Evolutionary conservation across 2,797 vertebrate species (phyloP), one percentile per base, ranked within the genome.

Genomic region (Esox masquinongy): DNA sequence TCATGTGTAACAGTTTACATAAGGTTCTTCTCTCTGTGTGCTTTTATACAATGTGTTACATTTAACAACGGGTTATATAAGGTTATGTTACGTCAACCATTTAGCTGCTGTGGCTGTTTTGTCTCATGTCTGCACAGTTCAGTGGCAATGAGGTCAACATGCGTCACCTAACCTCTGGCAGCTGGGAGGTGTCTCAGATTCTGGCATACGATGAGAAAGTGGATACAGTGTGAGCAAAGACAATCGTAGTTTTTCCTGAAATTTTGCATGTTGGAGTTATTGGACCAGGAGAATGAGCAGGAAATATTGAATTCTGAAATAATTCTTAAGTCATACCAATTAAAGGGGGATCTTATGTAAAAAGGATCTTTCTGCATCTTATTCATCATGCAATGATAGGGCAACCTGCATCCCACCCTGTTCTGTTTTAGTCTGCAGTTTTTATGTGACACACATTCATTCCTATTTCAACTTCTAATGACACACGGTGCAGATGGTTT

Each of bases 161-260:
- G 29, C 89, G 80, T 0, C 91, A 91, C 80, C 84, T 94, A 79
- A 94, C 92, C 68, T 94, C 93, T 4, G 93, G 93, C 34, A 88
- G 82, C 86, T 94, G 93, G 93, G 93, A 94, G n/a, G 93, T 94
- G 15, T 82, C 89, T 64, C 73, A 81, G 2, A 85, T 94, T 50
- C 76, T 93, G 75, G 85, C 83, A 3, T 92, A 87, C 5, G 91
- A 93, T 17, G 87, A 94, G 79, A 82, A 4, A 34, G 69, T 63
- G 11, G 72, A 85, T 51, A 80, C 77, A 8, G 64, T 93, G 93
- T 94, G 75, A 91, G 92, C 67, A 9, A 2, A 67, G 5, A 19
- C 9, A 59, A 9, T n/a, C 24, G 74, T 22, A 64, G n/a, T 31
- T 17, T 24, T 17, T 24, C 22, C 56, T 22, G 56, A 59, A 59